phyloP scores from a whole-genome alignment of 92 coral and sea anemone genomes.

The Epizoanthus illoricatus region DNA sequence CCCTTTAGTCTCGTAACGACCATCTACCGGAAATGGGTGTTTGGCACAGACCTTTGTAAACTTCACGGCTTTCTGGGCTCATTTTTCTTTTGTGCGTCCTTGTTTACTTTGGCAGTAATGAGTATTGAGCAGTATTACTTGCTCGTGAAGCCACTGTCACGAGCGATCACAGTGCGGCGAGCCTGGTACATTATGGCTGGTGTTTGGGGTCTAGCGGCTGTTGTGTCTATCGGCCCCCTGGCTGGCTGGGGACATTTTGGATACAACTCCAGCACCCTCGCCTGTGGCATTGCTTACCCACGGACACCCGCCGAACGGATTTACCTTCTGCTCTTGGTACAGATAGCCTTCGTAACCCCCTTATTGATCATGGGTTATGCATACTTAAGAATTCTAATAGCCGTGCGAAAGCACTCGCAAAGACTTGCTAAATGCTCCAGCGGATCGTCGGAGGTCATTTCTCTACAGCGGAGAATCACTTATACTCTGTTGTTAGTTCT shows the following conservation, averaged over 20 bases:
- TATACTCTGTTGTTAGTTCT: conserved; percentile 77
- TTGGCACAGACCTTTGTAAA: conserved; percentile 70
- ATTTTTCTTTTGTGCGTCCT: conserved; percentile 79
- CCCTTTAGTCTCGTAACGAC: conserved; percentile 80
- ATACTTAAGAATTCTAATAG: conserved; percentile 68
- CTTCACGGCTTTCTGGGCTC: conserved; percentile 89
- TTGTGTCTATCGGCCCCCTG: conserved; percentile 72
- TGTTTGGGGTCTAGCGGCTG: conserved; percentile 63
- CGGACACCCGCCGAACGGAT: conserved; percentile 63
- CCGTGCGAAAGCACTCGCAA: conserved; percentile 72
- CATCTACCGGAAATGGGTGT: conserved; percentile 76
- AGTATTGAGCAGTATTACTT: conserved; percentile 84
- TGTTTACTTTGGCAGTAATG: conserved; percentile 85
- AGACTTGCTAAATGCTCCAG: conserved; percentile 70
- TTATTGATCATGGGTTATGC: conserved; percentile 77
- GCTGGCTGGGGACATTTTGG: conserved; percentile 86
- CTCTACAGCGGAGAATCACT: conserved; percentile 78
- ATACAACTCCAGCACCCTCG: conserved; percentile 77
- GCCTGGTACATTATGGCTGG: conserved; percentile 71
- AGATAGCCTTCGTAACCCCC: conserved; percentile 72
- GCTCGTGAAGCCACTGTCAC: conserved; percentile 80
- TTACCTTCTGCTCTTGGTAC: conserved; percentile 64
- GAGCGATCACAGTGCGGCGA: conserved; percentile 72
- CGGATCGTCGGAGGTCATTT: conserved; percentile 77
- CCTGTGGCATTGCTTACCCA: conserved; percentile 83